Percentiles rank a stretch among this genome's conserved stretches.
Evolutionary conservation across 2,113 vertebrate species (phyloP).

Genomic region (Etheostoma spectabile): DNA sequence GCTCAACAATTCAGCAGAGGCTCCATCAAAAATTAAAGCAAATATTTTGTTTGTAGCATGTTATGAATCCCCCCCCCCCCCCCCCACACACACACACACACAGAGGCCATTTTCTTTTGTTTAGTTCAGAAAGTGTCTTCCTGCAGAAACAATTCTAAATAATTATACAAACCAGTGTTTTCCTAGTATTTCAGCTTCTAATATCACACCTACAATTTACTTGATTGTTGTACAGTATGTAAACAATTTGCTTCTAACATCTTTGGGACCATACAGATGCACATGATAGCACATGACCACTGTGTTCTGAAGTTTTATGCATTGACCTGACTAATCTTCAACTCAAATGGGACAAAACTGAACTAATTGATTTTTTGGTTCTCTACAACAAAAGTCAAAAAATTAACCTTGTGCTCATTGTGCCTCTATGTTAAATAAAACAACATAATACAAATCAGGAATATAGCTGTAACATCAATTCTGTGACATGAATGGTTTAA

Average conservation of each 20-base stretch:
- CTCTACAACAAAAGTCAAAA: background rate
- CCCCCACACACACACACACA: background rate
- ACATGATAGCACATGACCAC: background rate
- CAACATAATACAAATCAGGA: background rate
- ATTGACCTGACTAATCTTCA: background rate
- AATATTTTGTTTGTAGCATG: slow-evolving; percentile 44
- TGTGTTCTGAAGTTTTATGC: background rate
- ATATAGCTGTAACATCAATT: background rate
- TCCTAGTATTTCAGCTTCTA: background rate
- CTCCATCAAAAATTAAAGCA: slow-evolving; percentile 55
- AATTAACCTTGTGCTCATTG: background rate
- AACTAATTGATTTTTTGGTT: background rate
- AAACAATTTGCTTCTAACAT: background rate
- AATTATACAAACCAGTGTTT: slow-evolving; percentile 3
- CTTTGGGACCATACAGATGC: background rate
- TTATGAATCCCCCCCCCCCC: slow-evolving; percentile 40
- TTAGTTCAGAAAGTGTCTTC: slow-evolving; percentile 26
- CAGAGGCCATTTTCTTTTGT: slow-evolving; percentile 33
- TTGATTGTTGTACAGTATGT: background rate
- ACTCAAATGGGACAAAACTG: background rate
- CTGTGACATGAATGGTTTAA: background rate
- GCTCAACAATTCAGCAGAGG: slow-evolving; percentile 44
- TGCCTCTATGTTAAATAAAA: background rate
- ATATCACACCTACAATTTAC: background rate
- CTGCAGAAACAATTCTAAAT: slow-evolving; percentile 21